phyloP scores from a whole-genome alignment of 2,888 invertebrate genomes.

The Acanthoscelides obtectus region DNA sequence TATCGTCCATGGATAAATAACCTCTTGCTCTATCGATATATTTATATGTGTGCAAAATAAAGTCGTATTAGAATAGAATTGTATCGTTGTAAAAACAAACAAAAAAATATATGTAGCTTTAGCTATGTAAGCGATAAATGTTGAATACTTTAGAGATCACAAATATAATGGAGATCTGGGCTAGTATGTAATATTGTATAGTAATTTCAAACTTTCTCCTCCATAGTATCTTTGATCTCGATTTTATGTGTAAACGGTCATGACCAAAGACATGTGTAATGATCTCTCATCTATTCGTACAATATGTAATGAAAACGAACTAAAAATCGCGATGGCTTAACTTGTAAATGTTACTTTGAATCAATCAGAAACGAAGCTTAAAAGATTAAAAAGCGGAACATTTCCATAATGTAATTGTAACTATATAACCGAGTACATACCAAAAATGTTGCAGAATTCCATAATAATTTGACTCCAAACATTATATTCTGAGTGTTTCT shows the following conservation, averaged over 20 bases:
- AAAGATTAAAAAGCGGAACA: too few species aligned
- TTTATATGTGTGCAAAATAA: neutral
- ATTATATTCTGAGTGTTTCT: too few species aligned
- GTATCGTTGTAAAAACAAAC: neutral
- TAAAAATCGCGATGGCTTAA: too few species aligned
- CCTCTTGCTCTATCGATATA: neutral
- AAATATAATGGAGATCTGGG: slow-evolving; percentile 14
- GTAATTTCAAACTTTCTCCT: slow-evolving; percentile 6
- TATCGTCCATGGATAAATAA: neutral
- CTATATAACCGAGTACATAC: too few species aligned
- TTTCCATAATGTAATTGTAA: too few species aligned
- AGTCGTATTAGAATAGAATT: neutral
- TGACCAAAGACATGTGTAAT: too few species aligned
- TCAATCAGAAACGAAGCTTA: too few species aligned
- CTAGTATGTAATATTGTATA: slow-evolving; percentile 1
- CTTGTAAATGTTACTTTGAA: too few species aligned
- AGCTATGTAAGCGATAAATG: slow-evolving; percentile 1
- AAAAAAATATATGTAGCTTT: slow-evolving; percentile 1
- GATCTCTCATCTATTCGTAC: too few species aligned
- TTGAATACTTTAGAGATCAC: slow-evolving; percentile 11
- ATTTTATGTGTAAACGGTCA: slow-evolving; percentile 16
- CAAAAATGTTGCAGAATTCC: too few species aligned
- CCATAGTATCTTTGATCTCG: slow-evolving; percentile 15
- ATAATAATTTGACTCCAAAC: too few species aligned
- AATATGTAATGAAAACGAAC: too few species aligned